Percentiles rank a stretch among this genome's conserved stretches.
These are phyloP conservation scores for Axinella damicornis DNA, from an alignment of 37 sponge, comb jelly and placozoan genomes.

Conservation along the genomic window DNA sequence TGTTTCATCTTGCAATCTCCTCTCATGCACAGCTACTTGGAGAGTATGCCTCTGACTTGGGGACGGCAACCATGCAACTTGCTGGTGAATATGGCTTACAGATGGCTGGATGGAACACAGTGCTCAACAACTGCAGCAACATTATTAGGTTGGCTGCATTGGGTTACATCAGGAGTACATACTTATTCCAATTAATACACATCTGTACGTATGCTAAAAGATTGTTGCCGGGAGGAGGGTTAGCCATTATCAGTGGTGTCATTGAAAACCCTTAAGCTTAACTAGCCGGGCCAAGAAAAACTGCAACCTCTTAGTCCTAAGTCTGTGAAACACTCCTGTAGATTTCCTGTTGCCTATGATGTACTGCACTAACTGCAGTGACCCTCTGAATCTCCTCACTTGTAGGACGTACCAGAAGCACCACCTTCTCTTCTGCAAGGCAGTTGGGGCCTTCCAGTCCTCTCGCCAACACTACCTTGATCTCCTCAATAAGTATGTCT, in stretches of 20 bases:
- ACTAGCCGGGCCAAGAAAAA: neutral
- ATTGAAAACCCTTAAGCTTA: too few relatives aligned
- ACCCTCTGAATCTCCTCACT: too few relatives aligned
- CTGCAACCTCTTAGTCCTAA: too few relatives aligned
- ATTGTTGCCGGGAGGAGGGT: too few relatives aligned
- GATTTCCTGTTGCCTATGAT: neutral
- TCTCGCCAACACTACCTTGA: conserved; percentile 5
- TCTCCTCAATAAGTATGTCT: conserved; percentile 12
- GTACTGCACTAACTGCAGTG: too few relatives aligned
- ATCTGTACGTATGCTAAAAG: too few relatives aligned
- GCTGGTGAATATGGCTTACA: conserved; percentile 45
- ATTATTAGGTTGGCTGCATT: conserved; percentile 30
- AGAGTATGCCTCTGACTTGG: conserved; percentile 26
- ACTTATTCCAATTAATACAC: too few relatives aligned
- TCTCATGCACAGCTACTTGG: conserved; percentile 14
- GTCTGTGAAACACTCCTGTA: too few relatives aligned
- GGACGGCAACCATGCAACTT: neutral
- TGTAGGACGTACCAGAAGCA: conserved; percentile 44
- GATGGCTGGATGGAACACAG: conserved; percentile 39
- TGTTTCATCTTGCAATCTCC: too few relatives aligned
- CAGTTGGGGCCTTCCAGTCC: conserved; percentile 9
- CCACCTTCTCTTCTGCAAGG: conserved; percentile 31
- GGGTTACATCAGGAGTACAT: too few relatives aligned
- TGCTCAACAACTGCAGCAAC: conserved; percentile 43
- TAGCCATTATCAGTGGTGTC: too few relatives aligned